phyloP scores from a whole-genome alignment of 2,888 invertebrate species.

The Smittia aterrima region DNA sequence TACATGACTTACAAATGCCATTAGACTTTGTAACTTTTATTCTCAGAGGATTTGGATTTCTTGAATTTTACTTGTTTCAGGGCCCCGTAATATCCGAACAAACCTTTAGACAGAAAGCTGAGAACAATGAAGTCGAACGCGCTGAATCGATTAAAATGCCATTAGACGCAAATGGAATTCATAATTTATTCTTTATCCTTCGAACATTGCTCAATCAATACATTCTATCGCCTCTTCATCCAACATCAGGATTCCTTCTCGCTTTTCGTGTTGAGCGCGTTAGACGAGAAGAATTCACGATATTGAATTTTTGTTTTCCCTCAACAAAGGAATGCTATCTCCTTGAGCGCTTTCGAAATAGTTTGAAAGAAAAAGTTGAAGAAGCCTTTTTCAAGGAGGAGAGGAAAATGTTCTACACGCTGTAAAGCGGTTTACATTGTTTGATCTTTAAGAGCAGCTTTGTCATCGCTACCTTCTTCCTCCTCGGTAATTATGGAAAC shows the following conservation, averaged over 20 bases:
- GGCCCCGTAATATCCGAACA: too few species aligned
- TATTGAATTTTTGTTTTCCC: constrained; percentile 1
- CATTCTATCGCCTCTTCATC: neutral
- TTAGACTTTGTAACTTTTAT: too few species aligned
- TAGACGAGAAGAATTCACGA: neutral
- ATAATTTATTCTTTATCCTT: constrained; percentile 16
- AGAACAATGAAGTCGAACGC: neutral
- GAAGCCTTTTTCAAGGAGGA: too few species aligned
- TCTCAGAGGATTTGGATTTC: too few species aligned
- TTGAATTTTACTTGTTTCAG: too few species aligned
- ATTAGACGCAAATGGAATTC: constrained; percentile 31
- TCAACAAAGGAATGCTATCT: neutral
- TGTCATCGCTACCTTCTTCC: too few species aligned
- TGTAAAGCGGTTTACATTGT: too few species aligned
- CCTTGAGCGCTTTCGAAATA: neutral
- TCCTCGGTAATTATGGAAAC: too few species aligned
- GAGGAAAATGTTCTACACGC: too few species aligned
- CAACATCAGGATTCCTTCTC: neutral
- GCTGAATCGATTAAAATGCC: constrained; percentile 39
- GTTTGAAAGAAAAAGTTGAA: neutral
- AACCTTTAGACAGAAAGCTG: neutral
- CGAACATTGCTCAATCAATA: constrained; percentile 23
- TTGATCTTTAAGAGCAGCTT: too few species aligned
- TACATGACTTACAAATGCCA: too few species aligned
- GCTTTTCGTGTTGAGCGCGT: neutral